Percentiles rank a stretch among this genome's conserved stretches.
phyloP scores from a whole-genome alignment of 1,140 invertebrate genomes.

The Meteorus sp. region DNA sequence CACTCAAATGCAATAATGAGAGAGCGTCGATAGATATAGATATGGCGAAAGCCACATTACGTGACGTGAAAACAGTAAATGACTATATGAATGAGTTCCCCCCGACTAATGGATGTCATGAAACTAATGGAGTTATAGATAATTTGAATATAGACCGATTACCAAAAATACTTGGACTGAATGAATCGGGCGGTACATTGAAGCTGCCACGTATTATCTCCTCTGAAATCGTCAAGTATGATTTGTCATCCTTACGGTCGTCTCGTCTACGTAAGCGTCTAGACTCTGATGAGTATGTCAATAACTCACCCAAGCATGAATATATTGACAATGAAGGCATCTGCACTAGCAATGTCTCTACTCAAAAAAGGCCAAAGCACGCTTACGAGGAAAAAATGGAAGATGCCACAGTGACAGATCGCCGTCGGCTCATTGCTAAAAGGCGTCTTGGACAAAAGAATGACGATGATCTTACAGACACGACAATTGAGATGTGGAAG shows the following conservation, averaged over 20 bases:
- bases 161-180: constrained; percentile 6
- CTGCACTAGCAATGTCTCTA: too few relatives aligned
- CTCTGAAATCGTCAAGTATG: constrained; percentile 42
- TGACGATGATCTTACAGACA: constrained; percentile 19
- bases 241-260: constrained; percentile 22
- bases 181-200: background rate
- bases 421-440: background rate
- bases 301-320: too few relatives aligned
- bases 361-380: background rate
- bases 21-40: too few relatives aligned
- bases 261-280: background rate
- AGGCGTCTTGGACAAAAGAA: background rate
- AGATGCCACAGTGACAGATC: background rate
- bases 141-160: too few relatives aligned
- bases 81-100: too few relatives aligned
- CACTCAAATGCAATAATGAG: too few relatives aligned
- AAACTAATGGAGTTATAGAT: background rate
- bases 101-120: constrained; percentile 6
- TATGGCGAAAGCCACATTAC: too few relatives aligned
- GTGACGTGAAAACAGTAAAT: too few relatives aligned
- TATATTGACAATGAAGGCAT: too few relatives aligned
- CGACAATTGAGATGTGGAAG: constrained; percentile 46
- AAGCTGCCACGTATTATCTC: constrained; percentile 47
- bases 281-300: background rate
- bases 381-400: background rate